A percentile compares a stretch with the other conserved stretches of the same genome.
These are phyloP conservation scores for Arvicanthis niloticus DNA, from an alignment of 2,113 vertebrate species.

Conservation along the genomic window DNA sequence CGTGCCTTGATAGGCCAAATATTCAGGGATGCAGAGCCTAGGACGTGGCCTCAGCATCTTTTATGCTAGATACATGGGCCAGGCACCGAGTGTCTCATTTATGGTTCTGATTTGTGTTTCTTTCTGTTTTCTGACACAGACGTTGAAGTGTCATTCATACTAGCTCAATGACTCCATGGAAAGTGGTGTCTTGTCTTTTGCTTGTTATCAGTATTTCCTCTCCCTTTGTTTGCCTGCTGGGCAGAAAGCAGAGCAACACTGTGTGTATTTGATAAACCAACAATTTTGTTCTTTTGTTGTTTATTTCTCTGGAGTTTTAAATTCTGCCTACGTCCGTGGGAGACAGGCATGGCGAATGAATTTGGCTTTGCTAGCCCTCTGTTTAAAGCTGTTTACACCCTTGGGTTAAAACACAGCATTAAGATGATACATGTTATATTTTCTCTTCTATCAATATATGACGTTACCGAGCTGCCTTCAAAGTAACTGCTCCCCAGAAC, in stretches of 20 bases:
- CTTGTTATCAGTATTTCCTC: not conserved
- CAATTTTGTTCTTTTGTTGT: conserved; percentile 32
- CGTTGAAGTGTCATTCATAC: not conserved
- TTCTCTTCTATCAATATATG: not conserved
- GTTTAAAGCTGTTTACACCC: not conserved
- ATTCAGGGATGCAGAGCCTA: not conserved
- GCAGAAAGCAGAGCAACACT: not conserved
- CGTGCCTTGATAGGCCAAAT: not conserved
- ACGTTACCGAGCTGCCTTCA: conserved; percentile 22
- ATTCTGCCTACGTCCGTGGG: conserved; percentile 17
- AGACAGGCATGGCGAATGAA: conserved; percentile 32
- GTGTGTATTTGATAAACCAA: conserved; percentile 41
- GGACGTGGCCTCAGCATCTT: not conserved
- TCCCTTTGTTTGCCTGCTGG: not conserved
- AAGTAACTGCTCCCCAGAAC: not conserved
- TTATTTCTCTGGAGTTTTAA: conserved; percentile 40
- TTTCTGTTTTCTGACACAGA: not conserved
- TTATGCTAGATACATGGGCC: not conserved
- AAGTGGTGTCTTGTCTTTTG: not conserved
- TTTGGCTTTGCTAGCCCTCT: conserved; percentile 24
- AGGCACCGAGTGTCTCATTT: too few species aligned
- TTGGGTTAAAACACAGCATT: conserved; percentile 8
- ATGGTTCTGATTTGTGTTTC: not conserved
- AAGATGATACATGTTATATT: not conserved
- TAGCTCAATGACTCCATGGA: not conserved